phyloP scores from a whole-genome alignment of 2,888 invertebrate species.

The Criorhina ranunculi region DNA sequence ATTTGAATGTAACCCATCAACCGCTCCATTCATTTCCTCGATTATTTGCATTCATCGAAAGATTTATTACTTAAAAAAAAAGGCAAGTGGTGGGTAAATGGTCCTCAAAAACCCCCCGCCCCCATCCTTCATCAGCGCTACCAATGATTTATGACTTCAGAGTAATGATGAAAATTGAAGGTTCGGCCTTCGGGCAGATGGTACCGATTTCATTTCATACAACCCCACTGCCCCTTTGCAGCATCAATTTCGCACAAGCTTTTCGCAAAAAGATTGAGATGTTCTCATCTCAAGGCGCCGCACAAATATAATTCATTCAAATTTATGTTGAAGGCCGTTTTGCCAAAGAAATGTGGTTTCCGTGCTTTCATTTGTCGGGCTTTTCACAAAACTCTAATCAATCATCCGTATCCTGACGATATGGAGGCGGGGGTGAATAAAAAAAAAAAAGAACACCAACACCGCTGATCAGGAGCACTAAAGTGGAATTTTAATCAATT shows the following conservation, averaged over 20 bases:
- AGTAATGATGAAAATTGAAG: conserved; percentile 73
- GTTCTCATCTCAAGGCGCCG: conserved; percentile 1
- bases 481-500: conserved; percentile 63
- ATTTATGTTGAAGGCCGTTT: conserved; percentile 53
- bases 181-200: conserved; percentile 61
- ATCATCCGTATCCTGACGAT: conserved; percentile 30
- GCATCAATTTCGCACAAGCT: not conserved
- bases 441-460: not conserved
- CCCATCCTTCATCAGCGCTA: conserved; percentile 7
- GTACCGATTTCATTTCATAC: conserved; percentile 46
- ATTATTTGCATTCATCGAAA: conserved; percentile 67
- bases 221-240: not conserved
- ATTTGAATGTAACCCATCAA: conserved; percentile 54
- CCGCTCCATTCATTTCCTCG: conserved; percentile 56
- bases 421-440: no score
- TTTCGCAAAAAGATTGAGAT: conserved; percentile 37
- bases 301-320: conserved; percentile 55
- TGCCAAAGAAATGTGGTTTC: conserved; percentile 45
- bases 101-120: not conserved
- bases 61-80: conserved; percentile 53
- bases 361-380: conserved; percentile 30
- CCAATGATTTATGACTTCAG: conserved; percentile 69
- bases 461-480: conserved; percentile 4
- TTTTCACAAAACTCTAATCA: conserved; percentile 60
- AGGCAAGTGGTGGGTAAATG: not conserved